Conservation (phyloP, 2,888 invertebrate genomes). For the Harmothoe impar region DNA sequence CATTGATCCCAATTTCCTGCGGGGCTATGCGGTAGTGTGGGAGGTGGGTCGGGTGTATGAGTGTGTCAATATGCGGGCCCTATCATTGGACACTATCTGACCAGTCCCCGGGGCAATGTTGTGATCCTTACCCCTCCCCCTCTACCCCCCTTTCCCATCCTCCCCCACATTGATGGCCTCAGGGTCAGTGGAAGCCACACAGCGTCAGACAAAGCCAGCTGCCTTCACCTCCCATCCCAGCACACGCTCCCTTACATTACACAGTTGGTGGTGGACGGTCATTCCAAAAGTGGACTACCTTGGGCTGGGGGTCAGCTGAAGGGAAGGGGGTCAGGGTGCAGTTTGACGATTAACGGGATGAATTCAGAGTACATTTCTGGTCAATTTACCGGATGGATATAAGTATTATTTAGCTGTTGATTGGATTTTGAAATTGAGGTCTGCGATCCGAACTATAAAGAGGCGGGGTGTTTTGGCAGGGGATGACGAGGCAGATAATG, state of each 20-base stretch:
- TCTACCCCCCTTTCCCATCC: too few species aligned
- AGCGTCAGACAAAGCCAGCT: neutral
- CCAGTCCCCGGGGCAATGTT: neutral
- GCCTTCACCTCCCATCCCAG: neutral
- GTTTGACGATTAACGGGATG: too few species aligned
- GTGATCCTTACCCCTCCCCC: too few species aligned
- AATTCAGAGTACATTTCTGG: too few species aligned
- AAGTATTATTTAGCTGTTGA: too few species aligned
- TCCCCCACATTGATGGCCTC: neutral
- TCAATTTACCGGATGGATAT: too few species aligned
- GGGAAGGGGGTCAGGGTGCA: too few species aligned
- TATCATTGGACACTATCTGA: neutral
- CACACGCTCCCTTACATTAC: neutral
- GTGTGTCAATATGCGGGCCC: slow-evolving; percentile 24
- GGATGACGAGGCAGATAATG: neutral
- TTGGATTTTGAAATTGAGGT: too few species aligned
- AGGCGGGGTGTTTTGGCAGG: neutral
- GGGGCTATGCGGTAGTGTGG: neutral
- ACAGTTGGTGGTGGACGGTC: too few species aligned
- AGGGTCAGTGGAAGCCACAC: neutral
- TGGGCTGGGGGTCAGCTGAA: too few species aligned
- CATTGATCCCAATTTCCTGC: slow-evolving; percentile 48
- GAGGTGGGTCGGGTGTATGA: neutral
- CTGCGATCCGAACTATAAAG: neutral
- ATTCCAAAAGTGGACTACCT: too few species aligned